These are phyloP conservation scores for Syncerus caffer DNA, from an alignment of 2,797 vertebrate genomes.

Conservation along the genomic window DNA sequence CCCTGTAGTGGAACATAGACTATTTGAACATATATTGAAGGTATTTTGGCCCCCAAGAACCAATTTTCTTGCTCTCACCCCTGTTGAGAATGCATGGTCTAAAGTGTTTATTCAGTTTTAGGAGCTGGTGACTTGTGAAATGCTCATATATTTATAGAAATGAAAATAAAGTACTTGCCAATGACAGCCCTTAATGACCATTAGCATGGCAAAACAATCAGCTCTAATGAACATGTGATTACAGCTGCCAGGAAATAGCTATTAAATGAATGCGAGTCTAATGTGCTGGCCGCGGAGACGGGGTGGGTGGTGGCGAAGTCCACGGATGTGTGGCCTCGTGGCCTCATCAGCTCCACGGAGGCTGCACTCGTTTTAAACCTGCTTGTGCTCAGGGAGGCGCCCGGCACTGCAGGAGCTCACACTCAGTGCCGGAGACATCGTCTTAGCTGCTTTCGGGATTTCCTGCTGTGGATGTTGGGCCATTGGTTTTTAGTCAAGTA, in stretches of 20 bases:
- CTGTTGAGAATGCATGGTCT: not conserved
- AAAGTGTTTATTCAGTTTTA: conserved; percentile 30
- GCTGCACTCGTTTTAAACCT: accelerated
- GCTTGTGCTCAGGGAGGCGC: not conserved
- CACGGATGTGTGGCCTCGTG: not conserved
- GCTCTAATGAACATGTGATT: conserved; percentile 44
- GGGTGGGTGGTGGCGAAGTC: not conserved
- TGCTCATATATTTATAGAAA: conserved; percentile 47
- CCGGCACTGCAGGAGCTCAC: not conserved
- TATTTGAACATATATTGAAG: not conserved
- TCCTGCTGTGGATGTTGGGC: not conserved
- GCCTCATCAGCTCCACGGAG: not conserved
- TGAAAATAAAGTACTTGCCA: conserved; percentile 51
- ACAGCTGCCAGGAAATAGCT: conserved; percentile 47
- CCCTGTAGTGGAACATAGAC: not conserved
- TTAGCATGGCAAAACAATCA: conserved; percentile 42
- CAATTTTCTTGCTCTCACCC: not conserved
- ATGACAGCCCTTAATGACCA: conserved; percentile 18
- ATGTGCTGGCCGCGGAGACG: not conserved
- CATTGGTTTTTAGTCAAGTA: not conserved
- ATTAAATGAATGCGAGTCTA: conserved; percentile 37
- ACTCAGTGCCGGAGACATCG: not conserved
- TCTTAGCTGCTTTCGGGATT: not conserved
- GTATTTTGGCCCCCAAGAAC: not conserved
- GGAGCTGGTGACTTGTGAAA: conserved; percentile 27